These are phyloP conservation scores for Sepioteuthis lessoniana DNA, from an alignment of 2,888 invertebrate genomes.

Conservation along the genomic window DNA sequence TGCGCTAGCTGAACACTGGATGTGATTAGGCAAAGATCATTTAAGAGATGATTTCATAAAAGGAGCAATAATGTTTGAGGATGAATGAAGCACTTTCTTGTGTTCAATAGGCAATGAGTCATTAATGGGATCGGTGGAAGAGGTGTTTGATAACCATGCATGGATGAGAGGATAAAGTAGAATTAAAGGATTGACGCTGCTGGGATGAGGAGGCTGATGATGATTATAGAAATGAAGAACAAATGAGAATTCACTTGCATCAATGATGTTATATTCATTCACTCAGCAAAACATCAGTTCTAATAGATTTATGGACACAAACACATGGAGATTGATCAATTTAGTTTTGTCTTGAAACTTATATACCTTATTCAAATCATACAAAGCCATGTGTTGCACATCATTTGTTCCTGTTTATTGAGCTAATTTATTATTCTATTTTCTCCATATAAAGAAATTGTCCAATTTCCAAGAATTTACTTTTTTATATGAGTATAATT, in stretches of 20 bases:
- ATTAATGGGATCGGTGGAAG: slow-evolving; percentile 33
- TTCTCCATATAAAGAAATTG: neutral
- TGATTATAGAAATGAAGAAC: neutral
- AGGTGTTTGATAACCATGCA: slow-evolving; percentile 5
- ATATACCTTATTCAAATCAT: neutral
- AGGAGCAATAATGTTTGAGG: neutral
- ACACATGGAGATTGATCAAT: neutral
- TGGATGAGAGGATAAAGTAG: neutral
- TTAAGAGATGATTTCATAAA: slow-evolving; percentile 11
- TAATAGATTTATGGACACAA: slow-evolving; percentile 13
- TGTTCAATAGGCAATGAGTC: slow-evolving; percentile 33
- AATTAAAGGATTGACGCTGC: neutral
- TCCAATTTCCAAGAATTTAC: neutral
- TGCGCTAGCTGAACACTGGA: neutral
- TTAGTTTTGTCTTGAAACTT: neutral
- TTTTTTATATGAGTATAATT: neutral
- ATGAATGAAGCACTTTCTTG: neutral
- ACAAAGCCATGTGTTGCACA: neutral
- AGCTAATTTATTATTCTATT: neutral
- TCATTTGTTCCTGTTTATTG: neutral
- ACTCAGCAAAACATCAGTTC: neutral
- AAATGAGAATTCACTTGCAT: neutral
- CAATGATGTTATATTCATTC: neutral
- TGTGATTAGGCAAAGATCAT: neutral
- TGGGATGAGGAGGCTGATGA: neutral